phyloP scores from a whole-genome alignment of 2,797 vertebrate species.

The Galagoides demidoff region DNA sequence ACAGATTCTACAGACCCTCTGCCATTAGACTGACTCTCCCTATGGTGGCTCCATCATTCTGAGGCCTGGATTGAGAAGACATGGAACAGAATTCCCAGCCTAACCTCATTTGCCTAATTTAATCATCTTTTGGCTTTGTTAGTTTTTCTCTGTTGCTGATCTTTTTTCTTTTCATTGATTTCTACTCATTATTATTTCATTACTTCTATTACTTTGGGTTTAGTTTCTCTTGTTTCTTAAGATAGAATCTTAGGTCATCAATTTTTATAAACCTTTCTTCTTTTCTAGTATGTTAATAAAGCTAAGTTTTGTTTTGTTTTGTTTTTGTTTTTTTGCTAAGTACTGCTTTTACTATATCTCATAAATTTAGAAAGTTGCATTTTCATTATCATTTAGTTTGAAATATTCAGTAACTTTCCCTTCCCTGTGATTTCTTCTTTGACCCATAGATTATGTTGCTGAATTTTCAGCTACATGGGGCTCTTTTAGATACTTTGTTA shows the following conservation, averaged over 20 bases:
- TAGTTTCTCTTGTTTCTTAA: conserved; percentile 1
- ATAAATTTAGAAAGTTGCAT: not conserved
- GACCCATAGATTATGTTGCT: not conserved
- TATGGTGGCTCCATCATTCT: not conserved
- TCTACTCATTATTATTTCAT: not conserved
- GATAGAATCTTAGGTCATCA: not conserved
- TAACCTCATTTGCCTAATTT: not conserved
- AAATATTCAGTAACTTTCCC: not conserved
- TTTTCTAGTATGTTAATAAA: not conserved
- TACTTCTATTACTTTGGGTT: not conserved
- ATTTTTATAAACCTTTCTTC: not conserved
- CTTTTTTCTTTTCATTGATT: not conserved
- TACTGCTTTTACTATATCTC: not conserved
- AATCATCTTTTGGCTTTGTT: not conserved
- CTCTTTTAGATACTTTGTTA: not conserved
- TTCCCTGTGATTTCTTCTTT: not conserved
- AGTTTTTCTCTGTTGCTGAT: not conserved
- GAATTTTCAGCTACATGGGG: not conserved
- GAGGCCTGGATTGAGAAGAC: too few species aligned
- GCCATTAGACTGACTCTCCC: rapidly evolving
- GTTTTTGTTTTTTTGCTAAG: not conserved
- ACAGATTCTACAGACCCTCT: not conserved
- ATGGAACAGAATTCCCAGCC: not conserved
- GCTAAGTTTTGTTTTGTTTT: too few species aligned
- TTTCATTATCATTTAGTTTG: not conserved